Conservation (phyloP, 2,797 vertebrate species). For the Acanthiza pusilla region DNA sequence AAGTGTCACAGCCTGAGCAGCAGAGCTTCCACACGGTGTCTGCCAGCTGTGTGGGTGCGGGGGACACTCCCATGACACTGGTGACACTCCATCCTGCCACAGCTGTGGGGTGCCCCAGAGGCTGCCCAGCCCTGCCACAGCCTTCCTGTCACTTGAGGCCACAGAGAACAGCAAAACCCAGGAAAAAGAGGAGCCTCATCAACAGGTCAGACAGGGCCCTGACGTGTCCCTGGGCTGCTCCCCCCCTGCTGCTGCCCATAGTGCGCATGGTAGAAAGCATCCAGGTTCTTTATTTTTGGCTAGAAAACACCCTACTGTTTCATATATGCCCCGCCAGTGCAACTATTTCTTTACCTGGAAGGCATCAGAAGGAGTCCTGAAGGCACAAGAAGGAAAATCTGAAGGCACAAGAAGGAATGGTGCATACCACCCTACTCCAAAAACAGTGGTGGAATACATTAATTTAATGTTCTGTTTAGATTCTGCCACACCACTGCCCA, state of each 20-base stretch:
- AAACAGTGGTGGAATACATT: background rate
- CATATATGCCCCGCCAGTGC: background rate
- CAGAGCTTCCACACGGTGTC: background rate
- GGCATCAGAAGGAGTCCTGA: background rate
- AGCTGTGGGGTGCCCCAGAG: background rate
- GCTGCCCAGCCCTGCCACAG: background rate
- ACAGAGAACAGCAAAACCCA: background rate
- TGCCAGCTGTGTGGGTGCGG: background rate
- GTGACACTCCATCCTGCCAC: background rate
- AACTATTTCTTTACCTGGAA: background rate
- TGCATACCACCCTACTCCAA: background rate
- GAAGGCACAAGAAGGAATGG: background rate
- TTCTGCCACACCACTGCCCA: background rate
- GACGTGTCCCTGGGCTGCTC: background rate
- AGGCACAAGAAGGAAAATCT: background rate
- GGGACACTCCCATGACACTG: background rate
- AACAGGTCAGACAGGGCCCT: background rate
- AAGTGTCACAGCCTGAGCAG: too few relatives aligned
- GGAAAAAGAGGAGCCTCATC: background rate
- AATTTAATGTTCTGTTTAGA: background rate
- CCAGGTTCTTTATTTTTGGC: conserved; percentile 62
- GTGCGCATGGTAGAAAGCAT: conserved; percentile 85
- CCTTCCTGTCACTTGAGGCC: background rate
- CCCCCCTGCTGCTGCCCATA: conserved; percentile 82
- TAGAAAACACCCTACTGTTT: background rate